Conservation (phyloP, 2,797 vertebrate species). For the Falco biarmicus region DNA sequence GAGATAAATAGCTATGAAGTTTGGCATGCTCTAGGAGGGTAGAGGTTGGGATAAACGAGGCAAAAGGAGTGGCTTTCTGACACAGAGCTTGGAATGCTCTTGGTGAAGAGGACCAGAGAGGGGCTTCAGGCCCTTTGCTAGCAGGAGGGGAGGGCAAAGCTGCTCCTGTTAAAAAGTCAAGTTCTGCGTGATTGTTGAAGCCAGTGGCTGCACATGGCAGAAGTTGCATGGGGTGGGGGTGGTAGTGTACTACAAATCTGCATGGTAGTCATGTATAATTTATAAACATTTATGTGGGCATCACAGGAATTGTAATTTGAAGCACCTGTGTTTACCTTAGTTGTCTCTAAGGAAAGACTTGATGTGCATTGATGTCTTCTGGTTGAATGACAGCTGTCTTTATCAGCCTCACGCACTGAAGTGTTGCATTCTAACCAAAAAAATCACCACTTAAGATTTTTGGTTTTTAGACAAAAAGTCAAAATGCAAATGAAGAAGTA, state of each 20-base stretch:
- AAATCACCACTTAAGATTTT: not conserved
- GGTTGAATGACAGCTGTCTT: not conserved
- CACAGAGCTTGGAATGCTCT: not conserved
- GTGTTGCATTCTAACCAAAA: not conserved
- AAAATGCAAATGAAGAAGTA: not conserved
- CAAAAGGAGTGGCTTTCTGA: not conserved
- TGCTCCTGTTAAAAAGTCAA: not conserved
- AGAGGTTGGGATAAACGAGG: not conserved
- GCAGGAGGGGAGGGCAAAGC: not conserved
- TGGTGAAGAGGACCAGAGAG: not conserved
- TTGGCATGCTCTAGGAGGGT: not conserved
- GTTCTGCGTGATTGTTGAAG: not conserved
- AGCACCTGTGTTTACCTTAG: not conserved
- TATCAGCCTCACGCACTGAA: not conserved
- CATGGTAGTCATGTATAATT: not conserved
- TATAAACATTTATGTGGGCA: not conserved
- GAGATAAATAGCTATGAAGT: not conserved
- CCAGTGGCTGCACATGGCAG: not conserved
- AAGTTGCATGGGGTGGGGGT: not conserved
- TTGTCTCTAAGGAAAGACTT: not conserved
- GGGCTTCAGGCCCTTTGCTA: not conserved
- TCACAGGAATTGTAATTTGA: not conserved
- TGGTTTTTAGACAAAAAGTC: not conserved
- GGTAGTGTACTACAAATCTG: not conserved
- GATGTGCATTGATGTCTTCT: not conserved